phyloP scores from a whole-genome alignment of 2,888 invertebrate genomes.

The Argyra leucocephala region DNA sequence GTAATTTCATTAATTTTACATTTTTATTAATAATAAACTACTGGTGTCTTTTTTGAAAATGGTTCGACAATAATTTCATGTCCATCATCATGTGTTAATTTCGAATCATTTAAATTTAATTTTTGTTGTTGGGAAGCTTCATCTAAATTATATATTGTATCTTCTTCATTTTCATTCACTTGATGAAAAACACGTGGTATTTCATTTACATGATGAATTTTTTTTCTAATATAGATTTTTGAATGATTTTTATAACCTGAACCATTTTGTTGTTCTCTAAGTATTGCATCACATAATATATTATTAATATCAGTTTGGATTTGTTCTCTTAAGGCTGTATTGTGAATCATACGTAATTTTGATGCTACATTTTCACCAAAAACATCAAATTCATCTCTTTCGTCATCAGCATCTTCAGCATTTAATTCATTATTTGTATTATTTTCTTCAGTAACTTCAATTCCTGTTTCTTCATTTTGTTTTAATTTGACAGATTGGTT shows the following conservation, averaged over 20 bases:
- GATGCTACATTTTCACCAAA: not conserved
- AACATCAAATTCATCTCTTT: not conserved
- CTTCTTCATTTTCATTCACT: not conserved
- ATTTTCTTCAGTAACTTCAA: not conserved
- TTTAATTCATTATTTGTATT: not conserved
- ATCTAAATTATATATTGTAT: not conserved
- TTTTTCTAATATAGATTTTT: not conserved
- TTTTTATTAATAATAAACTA: not conserved
- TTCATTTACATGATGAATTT: not conserved
- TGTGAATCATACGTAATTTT: not conserved
- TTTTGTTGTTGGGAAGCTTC: not conserved
- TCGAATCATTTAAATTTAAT: not conserved
- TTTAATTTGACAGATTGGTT: not conserved
- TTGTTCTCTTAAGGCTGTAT: not conserved
- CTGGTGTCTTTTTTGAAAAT: not conserved
- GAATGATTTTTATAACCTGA: not conserved
- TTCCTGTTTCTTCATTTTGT: not conserved
- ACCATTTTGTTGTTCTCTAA: not conserved
- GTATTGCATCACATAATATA: not conserved
- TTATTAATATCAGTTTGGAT: not conserved
- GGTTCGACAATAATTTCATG: not conserved
- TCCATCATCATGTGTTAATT: not conserved
- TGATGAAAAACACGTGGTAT: too few relatives aligned
- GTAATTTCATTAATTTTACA: too few relatives aligned
- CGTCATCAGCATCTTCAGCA: too few relatives aligned